Base-by-base conservation (phyloP, 2,888 invertebrate genomes). In the Lucinisca nassula region DNA sequence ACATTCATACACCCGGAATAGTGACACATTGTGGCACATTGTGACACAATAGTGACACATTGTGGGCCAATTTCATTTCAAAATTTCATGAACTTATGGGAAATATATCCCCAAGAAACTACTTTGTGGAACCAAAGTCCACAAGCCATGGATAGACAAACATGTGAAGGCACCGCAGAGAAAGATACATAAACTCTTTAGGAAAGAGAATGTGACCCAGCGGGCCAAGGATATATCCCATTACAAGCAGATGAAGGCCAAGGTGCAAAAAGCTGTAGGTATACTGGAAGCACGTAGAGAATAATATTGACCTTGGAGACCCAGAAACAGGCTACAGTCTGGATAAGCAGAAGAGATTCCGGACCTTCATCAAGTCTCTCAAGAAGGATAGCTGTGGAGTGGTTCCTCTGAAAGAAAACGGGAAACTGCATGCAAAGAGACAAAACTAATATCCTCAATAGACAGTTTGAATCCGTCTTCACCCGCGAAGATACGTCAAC, bases 321-420 rank as follows among this genome's bases (percentile, higher is more conserved):
- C 45, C 45, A 12, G 45, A 45, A 17, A 45, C 10, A n/a, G n/a
- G n/a, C n/a, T n/a, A n/a, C n/a, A n/a, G n/a, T n/a, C n/a, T n/a
- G n/a, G n/a, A n/a, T n/a, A 38, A 40, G n/a, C 75, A 75, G 24
- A 37, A 75, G 38, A 37, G 75, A n/a, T 75, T 75, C 40, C 40
- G 75, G 75, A 12, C 38, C 40, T 40, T 32, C 75, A 75, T 75
- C 75, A 40, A 40, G 14, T 40, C 40, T 40, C 40, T 14, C 40
- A 40, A 14, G 40, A 40, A 40, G 14, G 40, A 40, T 14, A 40
- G 14, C 40, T 40, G 40, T 14, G 40, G 14, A 40, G 40, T 40
- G 6, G 40, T 40, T 14, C 14, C 40, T 6, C 40, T 6, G 40
- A 40, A 6, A 14, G 40, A 40, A 40, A 40, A 40, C 14, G 40